Conservation (phyloP, 2,888 invertebrate species). For the Ophion ellenae region DNA sequence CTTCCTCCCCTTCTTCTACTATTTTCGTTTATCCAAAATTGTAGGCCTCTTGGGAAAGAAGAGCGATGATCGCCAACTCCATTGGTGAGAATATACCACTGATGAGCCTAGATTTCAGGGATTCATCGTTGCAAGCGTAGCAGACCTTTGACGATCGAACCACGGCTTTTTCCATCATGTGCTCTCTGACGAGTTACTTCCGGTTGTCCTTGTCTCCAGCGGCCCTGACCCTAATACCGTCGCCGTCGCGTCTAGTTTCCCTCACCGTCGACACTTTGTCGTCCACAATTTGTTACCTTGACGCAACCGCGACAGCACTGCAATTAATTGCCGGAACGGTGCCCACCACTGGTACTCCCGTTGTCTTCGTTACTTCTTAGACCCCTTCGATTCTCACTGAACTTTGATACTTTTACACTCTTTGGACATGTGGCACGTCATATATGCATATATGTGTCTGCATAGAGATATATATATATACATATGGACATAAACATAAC, state of each 20-base stretch:
- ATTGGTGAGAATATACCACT: constrained; percentile 24
- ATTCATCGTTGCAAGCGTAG: constrained; percentile 22
- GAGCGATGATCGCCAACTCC: constrained; percentile 29
- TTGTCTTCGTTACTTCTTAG: background rate
- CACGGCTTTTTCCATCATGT: constrained; percentile 66
- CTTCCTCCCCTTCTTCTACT: background rate
- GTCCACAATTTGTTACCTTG: background rate
- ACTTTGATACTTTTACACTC: background rate
- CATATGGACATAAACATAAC: background rate
- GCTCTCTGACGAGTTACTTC: constrained; percentile 37
- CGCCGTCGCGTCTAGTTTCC: background rate
- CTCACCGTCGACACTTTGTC: background rate
- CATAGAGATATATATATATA: background rate
- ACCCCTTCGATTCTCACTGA: background rate
- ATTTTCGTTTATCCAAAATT: constrained; percentile 39
- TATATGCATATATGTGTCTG: background rate
- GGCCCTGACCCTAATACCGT: constrained; percentile 8
- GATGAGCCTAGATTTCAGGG: constrained; percentile 8
- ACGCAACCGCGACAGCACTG: background rate
- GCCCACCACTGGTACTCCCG: background rate
- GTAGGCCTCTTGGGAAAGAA: constrained; percentile 50
- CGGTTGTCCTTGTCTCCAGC: constrained; percentile 28
- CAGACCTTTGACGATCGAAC: constrained; percentile 46
- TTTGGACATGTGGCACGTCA: background rate
- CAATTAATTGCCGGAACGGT: background rate